Percentiles rank a stretch among this genome's conserved stretches.
phyloP scores from a whole-genome alignment of 2,888 invertebrate species.

The Phengaris alcon region DNA sequence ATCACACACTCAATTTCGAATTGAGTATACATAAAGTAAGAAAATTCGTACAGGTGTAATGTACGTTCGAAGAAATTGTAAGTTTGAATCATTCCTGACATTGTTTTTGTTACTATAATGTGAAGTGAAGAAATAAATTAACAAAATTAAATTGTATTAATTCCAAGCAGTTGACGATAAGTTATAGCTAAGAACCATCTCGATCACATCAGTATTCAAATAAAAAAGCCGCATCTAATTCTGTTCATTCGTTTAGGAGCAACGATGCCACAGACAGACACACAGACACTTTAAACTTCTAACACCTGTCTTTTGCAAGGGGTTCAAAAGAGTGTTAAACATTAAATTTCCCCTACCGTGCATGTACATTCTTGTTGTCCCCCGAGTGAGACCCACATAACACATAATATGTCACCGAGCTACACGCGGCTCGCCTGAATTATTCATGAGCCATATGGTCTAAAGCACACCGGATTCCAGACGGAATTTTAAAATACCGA shows the following conservation, averaged over 20 bases:
- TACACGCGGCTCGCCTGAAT: slow-evolving; percentile 68
- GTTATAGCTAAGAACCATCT: too few species aligned
- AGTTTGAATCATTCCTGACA: too few species aligned
- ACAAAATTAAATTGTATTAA: too few species aligned
- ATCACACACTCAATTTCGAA: slow-evolving; percentile 1
- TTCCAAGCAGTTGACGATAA: too few species aligned
- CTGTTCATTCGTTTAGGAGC: too few species aligned
- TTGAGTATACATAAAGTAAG: neutral
- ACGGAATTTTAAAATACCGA: slow-evolving; percentile 75
- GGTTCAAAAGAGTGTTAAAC: slow-evolving; percentile 29
- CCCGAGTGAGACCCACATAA: slow-evolving; percentile 44
- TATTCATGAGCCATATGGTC: slow-evolving; percentile 78
- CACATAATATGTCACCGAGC: slow-evolving; percentile 59
- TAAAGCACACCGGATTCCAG: slow-evolving; percentile 76
- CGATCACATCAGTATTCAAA: too few species aligned
- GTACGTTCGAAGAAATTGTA: slow-evolving; percentile 25
- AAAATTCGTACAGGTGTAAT: slow-evolving; percentile 26
- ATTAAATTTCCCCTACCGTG: slow-evolving; percentile 5
- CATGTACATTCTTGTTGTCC: slow-evolving; percentile 38
- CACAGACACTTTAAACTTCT: too few species aligned
- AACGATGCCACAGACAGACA: too few species aligned
- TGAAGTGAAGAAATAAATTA: too few species aligned
- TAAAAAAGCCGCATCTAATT: too few species aligned
- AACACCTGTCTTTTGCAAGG: too few species aligned
- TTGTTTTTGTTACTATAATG: too few species aligned